Percentiles rank a stretch among this genome's conserved stretches.
Conservation (phyloP, 1,140 invertebrate genomes). For the Venustaconcha ellipsiformis region DNA sequence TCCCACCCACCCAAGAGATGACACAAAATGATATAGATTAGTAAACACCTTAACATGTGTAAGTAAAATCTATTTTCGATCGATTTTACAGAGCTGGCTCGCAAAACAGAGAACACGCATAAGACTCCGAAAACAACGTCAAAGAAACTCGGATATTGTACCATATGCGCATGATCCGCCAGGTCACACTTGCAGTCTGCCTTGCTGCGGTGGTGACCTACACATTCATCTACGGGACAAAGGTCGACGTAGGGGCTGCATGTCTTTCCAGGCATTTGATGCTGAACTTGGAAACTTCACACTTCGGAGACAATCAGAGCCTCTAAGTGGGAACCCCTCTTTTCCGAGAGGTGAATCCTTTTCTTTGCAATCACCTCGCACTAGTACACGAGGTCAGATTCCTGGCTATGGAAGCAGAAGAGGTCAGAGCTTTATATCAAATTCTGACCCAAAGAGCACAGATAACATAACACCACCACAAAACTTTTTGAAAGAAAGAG, state of each 20-base stretch:
- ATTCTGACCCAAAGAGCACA: neutral
- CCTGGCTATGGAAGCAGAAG: conserved; percentile 35
- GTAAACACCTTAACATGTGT: too few species aligned
- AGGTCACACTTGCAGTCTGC: conserved; percentile 59
- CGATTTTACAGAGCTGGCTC: too few species aligned
- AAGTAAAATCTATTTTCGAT: too few species aligned
- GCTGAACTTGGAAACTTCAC: conserved; percentile 48
- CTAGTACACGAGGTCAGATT: conserved; percentile 19
- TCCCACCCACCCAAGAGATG: too few species aligned
- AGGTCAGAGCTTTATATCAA: neutral
- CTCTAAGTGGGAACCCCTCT: conserved; percentile 30
- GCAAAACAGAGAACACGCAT: too few species aligned
- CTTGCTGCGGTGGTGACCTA: conserved; percentile 57
- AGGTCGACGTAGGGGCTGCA: conserved; percentile 39
- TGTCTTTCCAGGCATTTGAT: conserved; percentile 31
- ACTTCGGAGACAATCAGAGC: conserved; percentile 32
- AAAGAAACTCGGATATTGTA: conserved; percentile 32
- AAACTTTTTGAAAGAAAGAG: conserved; percentile 39
- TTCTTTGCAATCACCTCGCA: conserved; percentile 33
- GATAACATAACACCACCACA: conserved; percentile 7
- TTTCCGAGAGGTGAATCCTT: conserved; percentile 42
- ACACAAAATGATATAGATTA: too few species aligned
- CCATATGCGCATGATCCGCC: conserved; percentile 57
- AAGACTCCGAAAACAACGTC: too few species aligned
- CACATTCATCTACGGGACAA: conserved; percentile 29